Evolutionary conservation across 30 jellyfish, hydroid and myxozoan genomes (phyloP).

Genomic region (Hydractinia symbiolongicarpus): DNA sequence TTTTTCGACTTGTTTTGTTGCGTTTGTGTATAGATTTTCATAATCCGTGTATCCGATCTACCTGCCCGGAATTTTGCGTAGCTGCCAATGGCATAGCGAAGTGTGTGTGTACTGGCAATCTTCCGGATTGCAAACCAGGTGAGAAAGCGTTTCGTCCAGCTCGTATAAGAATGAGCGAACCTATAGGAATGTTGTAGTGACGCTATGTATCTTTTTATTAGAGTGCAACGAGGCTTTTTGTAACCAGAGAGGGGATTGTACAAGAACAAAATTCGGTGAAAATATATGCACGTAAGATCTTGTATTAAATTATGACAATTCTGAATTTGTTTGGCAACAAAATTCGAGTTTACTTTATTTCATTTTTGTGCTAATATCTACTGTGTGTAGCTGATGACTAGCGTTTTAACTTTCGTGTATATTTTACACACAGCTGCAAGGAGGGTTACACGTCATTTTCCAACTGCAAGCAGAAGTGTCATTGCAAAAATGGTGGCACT

Average conservation of each 20-base stretch:
- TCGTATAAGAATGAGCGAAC: not conserved
- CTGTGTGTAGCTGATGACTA: too few relatives aligned
- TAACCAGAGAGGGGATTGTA: conserved; percentile 7
- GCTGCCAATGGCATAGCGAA: conserved; percentile 29
- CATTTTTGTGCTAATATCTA: too few relatives aligned
- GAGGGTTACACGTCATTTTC: too few relatives aligned
- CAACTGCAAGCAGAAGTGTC: too few relatives aligned
- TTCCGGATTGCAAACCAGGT: conserved; percentile 27
- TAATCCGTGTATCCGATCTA: conserved; percentile 33
- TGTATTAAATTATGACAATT: not conserved
- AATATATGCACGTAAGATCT: conserved; percentile 18
- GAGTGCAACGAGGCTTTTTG: conserved; percentile 16
- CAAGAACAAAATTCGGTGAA: not conserved
- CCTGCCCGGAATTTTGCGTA: conserved; percentile 43
- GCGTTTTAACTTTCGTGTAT: too few relatives aligned
- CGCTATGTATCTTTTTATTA: not conserved
- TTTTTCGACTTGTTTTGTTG: not conserved
- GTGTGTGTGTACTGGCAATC: conserved; percentile 15
- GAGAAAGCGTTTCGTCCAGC: not conserved
- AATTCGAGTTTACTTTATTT: too few relatives aligned
- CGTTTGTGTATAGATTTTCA: not conserved
- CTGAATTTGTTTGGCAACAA: not conserved
- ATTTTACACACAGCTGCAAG: too few relatives aligned
- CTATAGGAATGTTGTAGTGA: not conserved
- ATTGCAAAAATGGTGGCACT: too few relatives aligned